Base-by-base conservation (phyloP, 2,797 vertebrate genomes). In the Champsocephalus esox region DNA sequence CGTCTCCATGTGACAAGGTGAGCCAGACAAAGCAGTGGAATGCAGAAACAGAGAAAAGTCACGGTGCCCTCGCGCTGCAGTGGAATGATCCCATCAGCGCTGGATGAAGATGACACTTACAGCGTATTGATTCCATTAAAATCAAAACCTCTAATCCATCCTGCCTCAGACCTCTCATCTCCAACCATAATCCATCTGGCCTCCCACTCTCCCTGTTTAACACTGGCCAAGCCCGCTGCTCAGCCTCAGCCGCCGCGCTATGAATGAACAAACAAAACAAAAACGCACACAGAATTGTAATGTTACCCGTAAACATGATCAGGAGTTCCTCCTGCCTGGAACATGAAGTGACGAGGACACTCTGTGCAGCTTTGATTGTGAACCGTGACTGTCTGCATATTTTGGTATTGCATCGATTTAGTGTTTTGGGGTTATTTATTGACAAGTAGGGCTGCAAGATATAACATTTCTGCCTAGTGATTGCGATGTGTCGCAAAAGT, bases 111-210 rank as follows among this genome's bases (percentile, higher is more conserved):
- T 60, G 87, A 93, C 92, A 89, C 87, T 92, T 89, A 90, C 81
- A 86, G 89, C 75, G 85, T 93, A 93, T 94, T 88, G 92, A 94
- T 95, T 93, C 89, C 89, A 91, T 92, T 92, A 92, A 89, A 92
- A 90, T 67, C 82, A 88, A 93, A 93, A 79, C 84, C 89, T 87
- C 73, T 92, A 90, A 93, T 92, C 89, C 89, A 89, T 90, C 91
- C 92, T 84, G 84, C 91, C 83, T 85, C 85, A 91, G 88, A 89
- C 91, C 89, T 84, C 86, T 89, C 91, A 91, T 93, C 91, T 92
- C 90, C 84, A 89, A 83, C 90, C 90, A 88, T 92, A 92, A 93
- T 93, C 92, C 92, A 87, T 84, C 88, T 92, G 92, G 89, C 90
- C 88, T 87, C 79, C 81, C 83, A 79, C 81, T 86, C 89, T 83